Evolutionary conservation across 2,888 invertebrate species (phyloP).

Genomic region (Eumerus sabulonum): DNA sequence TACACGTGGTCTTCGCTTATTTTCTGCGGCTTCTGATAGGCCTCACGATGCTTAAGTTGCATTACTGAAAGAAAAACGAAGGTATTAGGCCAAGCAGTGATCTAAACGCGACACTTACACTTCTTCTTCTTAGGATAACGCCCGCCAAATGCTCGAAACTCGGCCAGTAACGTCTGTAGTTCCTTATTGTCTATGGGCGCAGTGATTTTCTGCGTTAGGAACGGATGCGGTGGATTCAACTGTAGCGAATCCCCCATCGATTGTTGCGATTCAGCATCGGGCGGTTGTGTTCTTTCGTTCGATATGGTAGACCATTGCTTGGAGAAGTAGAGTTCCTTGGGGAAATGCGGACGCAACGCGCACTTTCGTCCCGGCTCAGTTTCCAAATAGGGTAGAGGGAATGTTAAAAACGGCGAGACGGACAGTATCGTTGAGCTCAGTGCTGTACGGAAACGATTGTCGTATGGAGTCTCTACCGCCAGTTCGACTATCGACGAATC

Average conservation of each 20-base stretch:
- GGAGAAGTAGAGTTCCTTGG: slow-evolving; percentile 86
- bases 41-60: slow-evolving; percentile 72
- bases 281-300: slow-evolving; percentile 71
- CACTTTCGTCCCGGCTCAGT: slow-evolving; percentile 90
- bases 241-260: slow-evolving; percentile 70
- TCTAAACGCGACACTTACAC: too few relatives aligned
- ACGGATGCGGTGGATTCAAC: slow-evolving; percentile 85
- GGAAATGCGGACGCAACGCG: slow-evolving; percentile 85
- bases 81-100: too few relatives aligned
- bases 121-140: slow-evolving; percentile 79
- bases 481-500: slow-evolving; percentile 74
- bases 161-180: slow-evolving; percentile 87
- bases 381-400: slow-evolving; percentile 92
- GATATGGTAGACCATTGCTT: slow-evolving; percentile 79
- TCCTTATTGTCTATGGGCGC: slow-evolving; percentile 83
- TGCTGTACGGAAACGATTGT: slow-evolving; percentile 86
- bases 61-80: slow-evolving; percentile 72
- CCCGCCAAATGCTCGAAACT: slow-evolving; percentile 93
- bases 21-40: slow-evolving; percentile 75
- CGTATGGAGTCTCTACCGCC: slow-evolving; percentile 81
- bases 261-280: slow-evolving; percentile 67
- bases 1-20: slow-evolving; percentile 74
- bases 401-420: slow-evolving; percentile 91
- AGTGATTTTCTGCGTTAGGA: slow-evolving; percentile 86
- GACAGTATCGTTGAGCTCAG: slow-evolving; percentile 87